Evolutionary conservation across 2,113 vertebrate species (phyloP).

Genomic region (Acinonyx jubatus): DNA sequence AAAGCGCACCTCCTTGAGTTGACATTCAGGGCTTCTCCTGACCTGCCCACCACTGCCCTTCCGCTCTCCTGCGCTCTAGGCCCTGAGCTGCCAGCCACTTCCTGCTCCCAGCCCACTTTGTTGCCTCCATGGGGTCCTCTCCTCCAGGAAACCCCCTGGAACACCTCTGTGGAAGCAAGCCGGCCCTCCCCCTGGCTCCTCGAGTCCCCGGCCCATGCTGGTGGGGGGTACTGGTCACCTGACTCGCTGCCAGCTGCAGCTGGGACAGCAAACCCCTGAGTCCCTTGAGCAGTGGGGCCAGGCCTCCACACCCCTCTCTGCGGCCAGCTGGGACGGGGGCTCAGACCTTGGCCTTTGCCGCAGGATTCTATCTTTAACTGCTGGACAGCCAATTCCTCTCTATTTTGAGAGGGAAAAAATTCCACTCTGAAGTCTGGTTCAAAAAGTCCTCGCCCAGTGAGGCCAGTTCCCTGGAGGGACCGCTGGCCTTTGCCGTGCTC

Average conservation of each 20-base stretch:
- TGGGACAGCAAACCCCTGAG: background rate
- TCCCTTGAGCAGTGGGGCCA: rapidly evolving
- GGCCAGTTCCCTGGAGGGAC: conserved; percentile 64
- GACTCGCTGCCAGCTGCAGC: background rate
- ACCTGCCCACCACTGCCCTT: rapidly evolving
- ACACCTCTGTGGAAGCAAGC: background rate
- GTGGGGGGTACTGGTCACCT: background rate
- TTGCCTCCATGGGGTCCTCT: background rate
- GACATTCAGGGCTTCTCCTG: background rate
- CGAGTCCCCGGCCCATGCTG: background rate
- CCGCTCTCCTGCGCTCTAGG: background rate
- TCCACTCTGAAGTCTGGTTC: conserved; percentile 76
- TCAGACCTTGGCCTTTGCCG: conserved; percentile 70
- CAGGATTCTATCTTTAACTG: conserved; percentile 84
- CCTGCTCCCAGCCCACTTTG: background rate
- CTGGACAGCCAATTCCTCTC: conserved; percentile 65
- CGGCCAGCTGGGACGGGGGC: background rate
- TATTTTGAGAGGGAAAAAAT: conserved; percentile 81
- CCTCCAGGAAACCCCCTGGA: background rate
- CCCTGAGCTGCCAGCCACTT: too few relatives aligned
- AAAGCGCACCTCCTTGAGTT: background rate
- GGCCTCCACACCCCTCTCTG: background rate
- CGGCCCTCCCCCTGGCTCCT: background rate
- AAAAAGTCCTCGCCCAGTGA: conserved; percentile 74
- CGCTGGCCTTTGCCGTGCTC: background rate